Conservation (phyloP, 2,888 invertebrate genomes). For the Nowickia ferox region DNA sequence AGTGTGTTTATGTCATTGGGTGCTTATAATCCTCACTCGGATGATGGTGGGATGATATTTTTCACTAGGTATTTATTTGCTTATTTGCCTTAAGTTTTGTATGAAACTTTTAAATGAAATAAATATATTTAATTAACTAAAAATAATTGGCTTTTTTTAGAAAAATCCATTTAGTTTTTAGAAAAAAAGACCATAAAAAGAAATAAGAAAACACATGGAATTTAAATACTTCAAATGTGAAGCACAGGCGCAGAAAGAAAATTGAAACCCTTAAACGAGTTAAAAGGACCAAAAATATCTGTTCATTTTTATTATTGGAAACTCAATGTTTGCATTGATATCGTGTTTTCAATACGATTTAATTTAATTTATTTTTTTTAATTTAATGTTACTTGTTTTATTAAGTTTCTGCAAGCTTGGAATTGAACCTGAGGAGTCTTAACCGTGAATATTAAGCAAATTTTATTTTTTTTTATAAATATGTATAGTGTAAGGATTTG, state of each 20-base stretch:
- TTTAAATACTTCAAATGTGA: constrained; percentile 48
- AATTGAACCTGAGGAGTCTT: no score
- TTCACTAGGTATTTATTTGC: constrained; percentile 4
- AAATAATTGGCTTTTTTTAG: not conserved
- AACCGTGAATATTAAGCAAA: no score
- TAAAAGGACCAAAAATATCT: not conserved
- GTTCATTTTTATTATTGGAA: not conserved
- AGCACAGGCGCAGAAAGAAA: constrained; percentile 67
- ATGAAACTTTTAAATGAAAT: not conserved
- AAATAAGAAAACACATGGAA: constrained; percentile 1
- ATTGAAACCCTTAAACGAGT: constrained; percentile 35
- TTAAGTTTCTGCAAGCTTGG: no score
- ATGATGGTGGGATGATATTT: not conserved
- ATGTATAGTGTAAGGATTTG: no score
- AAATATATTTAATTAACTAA: not conserved
- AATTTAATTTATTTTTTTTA: no score
- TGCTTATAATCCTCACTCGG: constrained; percentile 5
- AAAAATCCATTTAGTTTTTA: not conserved
- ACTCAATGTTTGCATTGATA: not conserved
- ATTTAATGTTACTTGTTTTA: no score
- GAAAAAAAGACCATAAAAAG: not conserved
- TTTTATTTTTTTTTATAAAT: no score
- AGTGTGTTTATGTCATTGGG: constrained; percentile 3
- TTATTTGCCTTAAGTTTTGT: not conserved
- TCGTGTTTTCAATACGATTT: no score